Evolutionary conservation across 2,797 vertebrate species (phyloP), one percentile per base, ranked within the genome.

Genomic region (Pangasius sanitwongsei): DNA sequence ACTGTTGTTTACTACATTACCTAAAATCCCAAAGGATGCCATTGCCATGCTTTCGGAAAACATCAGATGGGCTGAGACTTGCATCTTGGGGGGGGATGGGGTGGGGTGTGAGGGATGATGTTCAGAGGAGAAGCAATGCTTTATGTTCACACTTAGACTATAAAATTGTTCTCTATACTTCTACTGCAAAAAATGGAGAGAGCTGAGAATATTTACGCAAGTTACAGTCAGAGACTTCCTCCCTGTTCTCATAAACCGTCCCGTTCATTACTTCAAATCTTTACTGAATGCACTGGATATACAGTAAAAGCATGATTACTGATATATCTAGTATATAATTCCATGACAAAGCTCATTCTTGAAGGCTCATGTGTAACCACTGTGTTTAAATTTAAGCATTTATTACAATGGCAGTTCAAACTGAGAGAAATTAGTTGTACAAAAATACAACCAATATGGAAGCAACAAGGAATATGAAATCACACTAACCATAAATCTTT

Each of bases 1-100:
- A 93, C 90, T 95, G 93, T 95, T 96, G 94, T 95, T 96, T 95
- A 94, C 94, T 92, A 87, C 93, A 72, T 92, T 94, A 88, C 15
- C 90, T 90, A 90, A 80, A 48, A 87, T 95, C 93, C 95, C 95
- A 23, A 77, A 57, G 89, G 94, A 93, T 92, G 87, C 69, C 86
- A 0, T 89, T 89, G 91, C 91, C 48, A 91, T 87, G 91, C 91
- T 92, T 92, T 93, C 92, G 93, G 92, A 94, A 95, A 95, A 95
- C 93, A 93, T 95, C 93, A 94, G 92, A 95, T 92, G 92, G 89
- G 87, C 90, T 82, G 86, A 86, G 88, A 77, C 82, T 86, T 48
- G n/a, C 87, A 83, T 91, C 83, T 83, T 72, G 67, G 82, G 80
- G 83, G 31, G 78, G 86, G 77, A 90, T 90, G 89, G 88, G 31